Conservation (phyloP, 2,797 vertebrate genomes). For the Botia almorhae region DNA sequence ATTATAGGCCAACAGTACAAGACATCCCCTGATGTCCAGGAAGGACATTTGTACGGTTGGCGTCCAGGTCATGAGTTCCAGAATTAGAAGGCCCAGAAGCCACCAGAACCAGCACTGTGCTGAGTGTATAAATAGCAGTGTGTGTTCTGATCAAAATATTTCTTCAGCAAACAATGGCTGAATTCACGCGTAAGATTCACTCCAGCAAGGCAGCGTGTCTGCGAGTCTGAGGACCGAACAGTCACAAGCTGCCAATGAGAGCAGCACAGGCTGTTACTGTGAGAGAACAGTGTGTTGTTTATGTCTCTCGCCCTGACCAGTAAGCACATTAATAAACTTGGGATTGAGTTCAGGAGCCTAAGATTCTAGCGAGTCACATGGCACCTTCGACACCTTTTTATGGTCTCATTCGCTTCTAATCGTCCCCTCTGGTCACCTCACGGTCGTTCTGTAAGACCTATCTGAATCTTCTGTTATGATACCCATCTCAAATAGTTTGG, state of each 20-base stretch:
- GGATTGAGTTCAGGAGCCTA: conserved; percentile 55
- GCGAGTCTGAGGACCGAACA: conserved; percentile 40
- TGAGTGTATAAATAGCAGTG: conserved; percentile 72
- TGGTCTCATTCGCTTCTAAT: conserved; percentile 78
- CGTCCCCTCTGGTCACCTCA: conserved; percentile 62
- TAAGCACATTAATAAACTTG: conserved; percentile 57
- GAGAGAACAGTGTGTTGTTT: conserved; percentile 75
- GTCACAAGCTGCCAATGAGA: conserved; percentile 81
- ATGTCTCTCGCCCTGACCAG: conserved; percentile 57
- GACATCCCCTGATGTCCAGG: conserved; percentile 46
- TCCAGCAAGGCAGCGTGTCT: conserved; percentile 63
- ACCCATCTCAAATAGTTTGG: background rate
- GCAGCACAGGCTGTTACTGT: conserved; percentile 72
- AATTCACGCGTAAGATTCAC: conserved; percentile 75
- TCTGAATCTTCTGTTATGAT: conserved; percentile 19
- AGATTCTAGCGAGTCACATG: conserved; percentile 60
- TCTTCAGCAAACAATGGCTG: conserved; percentile 74
- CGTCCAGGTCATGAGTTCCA: conserved; percentile 57
- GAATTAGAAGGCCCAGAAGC: conserved; percentile 55
- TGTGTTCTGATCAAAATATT: conserved; percentile 72
- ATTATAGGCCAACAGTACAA: background rate
- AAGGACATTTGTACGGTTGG: conserved; percentile 45
- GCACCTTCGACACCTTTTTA: conserved; percentile 73
- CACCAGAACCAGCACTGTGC: conserved; percentile 63
- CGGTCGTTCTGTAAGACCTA: conserved; percentile 14